A percentile compares a stretch with the other conserved stretches of the same genome.
phyloP scores from a whole-genome alignment of 2,888 invertebrate genomes.

The Eupithecia abbreviata region DNA sequence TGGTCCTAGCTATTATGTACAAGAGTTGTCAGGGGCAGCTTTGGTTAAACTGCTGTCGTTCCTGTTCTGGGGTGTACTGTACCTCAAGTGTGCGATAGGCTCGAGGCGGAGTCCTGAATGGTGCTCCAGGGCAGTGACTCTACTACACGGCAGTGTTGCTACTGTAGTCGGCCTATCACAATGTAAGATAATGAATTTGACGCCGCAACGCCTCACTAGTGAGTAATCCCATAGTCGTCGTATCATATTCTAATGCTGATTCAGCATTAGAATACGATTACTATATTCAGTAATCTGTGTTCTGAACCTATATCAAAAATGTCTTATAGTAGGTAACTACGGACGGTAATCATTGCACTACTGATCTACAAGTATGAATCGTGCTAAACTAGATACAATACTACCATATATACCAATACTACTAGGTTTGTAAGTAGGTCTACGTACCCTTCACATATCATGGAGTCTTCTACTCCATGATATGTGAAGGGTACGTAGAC shows the following conservation, averaged over 20 bases:
- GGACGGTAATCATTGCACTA: not conserved
- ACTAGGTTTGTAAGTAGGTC: too few species aligned
- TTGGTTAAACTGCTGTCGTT: conserved; percentile 67
- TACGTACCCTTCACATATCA: not conserved
- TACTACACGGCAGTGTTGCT: conserved; percentile 69
- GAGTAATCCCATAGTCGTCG: conserved; percentile 43
- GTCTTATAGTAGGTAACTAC: too few species aligned
- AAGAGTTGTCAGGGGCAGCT: conserved; percentile 56
- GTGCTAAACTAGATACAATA: too few species aligned
- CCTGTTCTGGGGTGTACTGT: conserved; percentile 65
- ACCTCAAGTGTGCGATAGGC: conserved; percentile 52
- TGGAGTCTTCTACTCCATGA: too few species aligned
- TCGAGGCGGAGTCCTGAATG: conserved; percentile 61
- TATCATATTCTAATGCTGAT: not conserved
- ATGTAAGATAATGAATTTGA: conserved; percentile 57
- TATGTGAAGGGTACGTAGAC: too few species aligned
- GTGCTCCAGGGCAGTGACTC: conserved; percentile 66
- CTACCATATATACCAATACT: too few species aligned
- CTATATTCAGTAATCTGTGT: too few species aligned
- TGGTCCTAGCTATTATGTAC: conserved; percentile 41
- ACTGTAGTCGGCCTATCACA: conserved; percentile 62
- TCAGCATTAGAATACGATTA: too few species aligned
- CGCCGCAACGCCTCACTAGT: conserved; percentile 61
- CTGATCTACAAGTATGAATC: not conserved
- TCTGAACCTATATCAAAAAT: too few species aligned